Evolutionary conservation across 37 sponge, comb jelly and placozoan genomes (phyloP).

Genomic region (Ianthella basta): DNA sequence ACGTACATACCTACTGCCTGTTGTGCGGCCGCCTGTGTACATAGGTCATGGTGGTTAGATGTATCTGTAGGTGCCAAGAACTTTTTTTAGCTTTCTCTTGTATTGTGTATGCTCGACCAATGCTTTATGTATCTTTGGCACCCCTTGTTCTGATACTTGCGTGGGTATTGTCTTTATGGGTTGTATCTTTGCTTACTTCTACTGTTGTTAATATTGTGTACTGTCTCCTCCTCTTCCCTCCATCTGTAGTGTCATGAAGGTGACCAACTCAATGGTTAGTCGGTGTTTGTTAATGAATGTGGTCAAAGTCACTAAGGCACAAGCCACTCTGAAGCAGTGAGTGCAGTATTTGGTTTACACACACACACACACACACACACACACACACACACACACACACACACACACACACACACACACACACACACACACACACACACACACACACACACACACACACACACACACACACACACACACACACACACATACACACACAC

Average conservation of each 20-base stretch:
- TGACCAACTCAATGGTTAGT: constrained; percentile 40
- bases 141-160: too few relatives aligned
- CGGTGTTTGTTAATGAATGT: constrained; percentile 64
- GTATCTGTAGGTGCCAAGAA: too few relatives aligned
- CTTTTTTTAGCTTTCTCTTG: too few relatives aligned
- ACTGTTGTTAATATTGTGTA: not conserved
- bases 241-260: constrained; percentile 66
- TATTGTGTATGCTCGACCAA: too few relatives aligned
- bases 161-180: too few relatives aligned
- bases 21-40: too few relatives aligned
- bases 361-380: constrained; percentile 31
- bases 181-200: too few relatives aligned
- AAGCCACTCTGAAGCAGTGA: constrained; percentile 63
- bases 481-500: constrained; percentile 5
- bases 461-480: constrained; percentile 31
- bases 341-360: not conserved
- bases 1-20: too few relatives aligned
- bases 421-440: not conserved
- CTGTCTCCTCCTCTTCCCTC: not conserved
- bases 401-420: constrained; percentile 23
- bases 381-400: constrained; percentile 13
- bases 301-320: constrained; percentile 69
- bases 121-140: too few relatives aligned
- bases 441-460: not conserved
- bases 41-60: too few relatives aligned